Evolutionary conservation across 1,140 invertebrate genomes (phyloP), one percentile per base, ranked within the genome.

Genomic region (Rhagoletis pomonella): DNA sequence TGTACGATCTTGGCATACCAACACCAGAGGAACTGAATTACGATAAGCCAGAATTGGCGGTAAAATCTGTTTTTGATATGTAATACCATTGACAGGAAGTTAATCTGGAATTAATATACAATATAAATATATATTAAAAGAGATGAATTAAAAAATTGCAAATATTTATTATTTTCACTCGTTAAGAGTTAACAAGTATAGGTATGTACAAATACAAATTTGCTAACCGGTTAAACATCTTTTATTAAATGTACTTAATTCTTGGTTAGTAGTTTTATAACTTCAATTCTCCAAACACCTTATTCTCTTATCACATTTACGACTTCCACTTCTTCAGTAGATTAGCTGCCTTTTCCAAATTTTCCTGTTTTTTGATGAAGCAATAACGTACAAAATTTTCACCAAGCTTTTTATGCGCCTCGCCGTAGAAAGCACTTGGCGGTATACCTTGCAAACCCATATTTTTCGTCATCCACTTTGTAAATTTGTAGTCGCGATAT

Each of bases 21-120:
- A 99, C 98, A 39, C 97, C 97, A 12, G 99, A 99, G 94, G 97
- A 99, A 91, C 94, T 99, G 90, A 99, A 98, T 84, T 99, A 98
- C 92, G 98, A 99, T 93, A 97, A 99, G 94, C 99, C 99, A 85
- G 99, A 99, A 94, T 94, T 99, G 91, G 97, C 96, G 87, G 94
- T 98, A 87, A 93, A 96, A 90, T 95, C 94, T 91, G 96, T 97
- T 77, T 97, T 95, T 92, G 96, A 98, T 85, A 94, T 96, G 87
- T 93, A 91, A 91, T 89, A 89, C 69, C 47, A 44, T 14, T 4
- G 19, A 19, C 64, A 4, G 9, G 10, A n/a, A 73, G 39, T n/a
- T 39, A 44, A 73, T 73, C 1, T n/a, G 10, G 39, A 50, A 5
- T 6, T 29, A 29, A 29, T 29, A 29, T 29, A 29, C 29, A 29